Evolutionary conservation across 2,113 vertebrate genomes (phyloP), one percentile per base, ranked within the genome.

Genomic region (Paedocypris sp.): DNA sequence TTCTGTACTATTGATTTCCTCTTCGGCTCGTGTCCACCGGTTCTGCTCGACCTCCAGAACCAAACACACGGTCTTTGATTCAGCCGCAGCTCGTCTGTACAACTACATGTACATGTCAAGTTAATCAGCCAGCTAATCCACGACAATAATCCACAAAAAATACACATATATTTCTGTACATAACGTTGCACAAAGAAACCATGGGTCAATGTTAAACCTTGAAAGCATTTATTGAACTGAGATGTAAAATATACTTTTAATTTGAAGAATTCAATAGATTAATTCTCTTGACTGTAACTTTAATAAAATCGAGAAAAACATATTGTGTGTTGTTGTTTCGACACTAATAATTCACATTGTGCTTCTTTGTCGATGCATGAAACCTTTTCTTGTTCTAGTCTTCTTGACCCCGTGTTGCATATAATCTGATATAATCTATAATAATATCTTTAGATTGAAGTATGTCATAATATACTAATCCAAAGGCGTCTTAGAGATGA

Each of bases 151-250:
- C 8, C 18, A 46, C 12, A 25, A 46, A 46, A 46, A 23, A 8
- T 7, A 5, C 15, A 46, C 83, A 60, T 77, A 78, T 82, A 83
- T 84, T 88, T n/a, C n/a, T n/a, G n/a, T n/a, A n/a, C n/a, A n/a
- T n/a, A n/a, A n/a, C n/a, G n/a, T n/a, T n/a, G n/a, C n/a, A n/a
- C n/a, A n/a, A n/a, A n/a, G n/a, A n/a, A n/a, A n/a, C n/a, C n/a
- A n/a, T n/a, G n/a, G n/a, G n/a, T n/a, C n/a, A n/a, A n/a, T n/a
- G n/a, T n/a, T n/a, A n/a, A n/a, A 90, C 85, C 88, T 86, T 85
- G 86, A 88, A 75, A 89, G 88, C 84, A 84, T 90, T 91, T 90
- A 92, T 90, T 91, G 85, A 89, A 89, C 88, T 86, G 71, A 82
- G 85, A 84, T 88, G 85, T 84, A 89, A 91, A 90, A 88, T 85